Conservation (phyloP, 1,140 invertebrate species). For the Drosophila lacteicornis region DNA sequence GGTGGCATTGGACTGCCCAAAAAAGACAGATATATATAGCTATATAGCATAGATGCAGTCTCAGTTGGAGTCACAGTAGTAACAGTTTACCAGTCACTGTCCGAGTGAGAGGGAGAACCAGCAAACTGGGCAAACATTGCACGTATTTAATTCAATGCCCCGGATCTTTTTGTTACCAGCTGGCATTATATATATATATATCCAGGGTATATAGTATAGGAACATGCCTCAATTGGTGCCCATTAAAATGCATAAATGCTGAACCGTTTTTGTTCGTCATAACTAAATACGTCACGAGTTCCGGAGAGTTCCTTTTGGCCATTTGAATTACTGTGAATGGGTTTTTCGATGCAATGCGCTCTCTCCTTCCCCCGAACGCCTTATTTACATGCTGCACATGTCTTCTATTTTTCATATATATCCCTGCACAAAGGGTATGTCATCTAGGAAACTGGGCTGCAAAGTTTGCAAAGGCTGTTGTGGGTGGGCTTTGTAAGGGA, state of each 20-base stretch:
- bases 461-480: slow-evolving; percentile 23
- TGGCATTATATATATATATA: slow-evolving; percentile 32
- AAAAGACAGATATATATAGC: slow-evolving; percentile 18
- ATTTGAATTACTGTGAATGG: slow-evolving; percentile 56
- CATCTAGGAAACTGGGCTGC: slow-evolving; percentile 15
- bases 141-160: slow-evolving; percentile 54
- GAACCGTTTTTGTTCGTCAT: slow-evolving; percentile 58
- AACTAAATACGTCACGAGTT: slow-evolving; percentile 52
- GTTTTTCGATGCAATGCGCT: slow-evolving; percentile 30
- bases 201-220: slow-evolving; percentile 5
- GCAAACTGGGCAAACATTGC: slow-evolving; percentile 37
- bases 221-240: slow-evolving; percentile 72
- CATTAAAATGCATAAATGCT: slow-evolving; percentile 79
- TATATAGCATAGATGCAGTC: slow-evolving; percentile 32
- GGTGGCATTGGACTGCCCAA: slow-evolving; percentile 32
- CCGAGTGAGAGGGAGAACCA: neutral
- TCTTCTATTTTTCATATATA: slow-evolving; percentile 22
- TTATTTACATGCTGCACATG: slow-evolving; percentile 65
- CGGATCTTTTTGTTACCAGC: slow-evolving; percentile 43
- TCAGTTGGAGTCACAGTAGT: slow-evolving; percentile 22
- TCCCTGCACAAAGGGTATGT: slow-evolving; percentile 12
- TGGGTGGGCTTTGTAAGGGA: slow-evolving; percentile 11
- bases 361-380: neutral
- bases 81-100: slow-evolving; percentile 17
- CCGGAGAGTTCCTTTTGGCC: slow-evolving; percentile 39